phyloP scores from a whole-genome alignment of 1,140 invertebrate species.

The Drosophila sturtevanti region DNA sequence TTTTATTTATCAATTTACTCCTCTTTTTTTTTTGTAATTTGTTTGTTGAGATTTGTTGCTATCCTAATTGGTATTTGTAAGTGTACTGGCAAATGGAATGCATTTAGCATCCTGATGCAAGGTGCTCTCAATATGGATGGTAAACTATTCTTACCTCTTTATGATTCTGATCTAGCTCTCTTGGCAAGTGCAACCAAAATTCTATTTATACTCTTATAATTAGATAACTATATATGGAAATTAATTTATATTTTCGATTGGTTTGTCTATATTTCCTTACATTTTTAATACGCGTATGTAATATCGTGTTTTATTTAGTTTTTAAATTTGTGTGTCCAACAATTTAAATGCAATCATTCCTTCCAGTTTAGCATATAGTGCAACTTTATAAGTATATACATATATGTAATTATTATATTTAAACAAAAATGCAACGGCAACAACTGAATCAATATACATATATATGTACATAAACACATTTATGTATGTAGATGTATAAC shows the following conservation, averaged over 20 bases:
- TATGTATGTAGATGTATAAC: neutral
- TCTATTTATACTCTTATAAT: neutral
- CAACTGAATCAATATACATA: conserved; percentile 1
- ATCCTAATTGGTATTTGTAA: conserved; percentile 29
- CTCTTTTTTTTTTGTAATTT: conserved; percentile 2
- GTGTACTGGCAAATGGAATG: too few species aligned
- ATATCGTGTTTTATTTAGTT: conserved; percentile 43
- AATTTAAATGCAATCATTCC: conserved; percentile 76
- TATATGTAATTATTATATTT: conserved; percentile 70
- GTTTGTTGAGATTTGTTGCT: neutral
- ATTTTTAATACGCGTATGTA: conserved; percentile 16
- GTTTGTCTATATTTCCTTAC: conserved; percentile 30
- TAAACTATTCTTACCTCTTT: neutral
- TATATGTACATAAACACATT: neutral
- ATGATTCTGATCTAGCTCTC: neutral
- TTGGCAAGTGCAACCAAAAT: neutral
- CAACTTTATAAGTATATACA: conserved; percentile 56
- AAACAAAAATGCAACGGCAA: conserved; percentile 29
- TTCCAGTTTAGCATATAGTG: conserved; percentile 75
- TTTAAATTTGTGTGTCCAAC: conserved; percentile 65
- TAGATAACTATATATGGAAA: neutral
- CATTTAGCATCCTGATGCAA: too few species aligned
- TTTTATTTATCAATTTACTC: conserved; percentile 13
- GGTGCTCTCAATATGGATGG: too few species aligned
- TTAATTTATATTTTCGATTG: conserved; percentile 36